Conservation (phyloP, 2,113 vertebrate genomes). For the Andinoacara biseriatus region DNA sequence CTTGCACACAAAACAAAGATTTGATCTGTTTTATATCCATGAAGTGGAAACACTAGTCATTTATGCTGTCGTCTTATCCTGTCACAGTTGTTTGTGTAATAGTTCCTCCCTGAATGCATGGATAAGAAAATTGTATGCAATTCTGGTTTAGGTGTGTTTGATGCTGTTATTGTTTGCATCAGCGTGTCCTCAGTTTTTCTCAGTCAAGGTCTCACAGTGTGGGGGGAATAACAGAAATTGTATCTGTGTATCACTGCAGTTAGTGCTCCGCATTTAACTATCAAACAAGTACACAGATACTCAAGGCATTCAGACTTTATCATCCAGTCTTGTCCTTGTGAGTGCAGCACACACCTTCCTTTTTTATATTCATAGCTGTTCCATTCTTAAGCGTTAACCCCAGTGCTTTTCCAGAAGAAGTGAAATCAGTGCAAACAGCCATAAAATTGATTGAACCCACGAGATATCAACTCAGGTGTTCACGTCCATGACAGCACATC, state of each 20-base stretch:
- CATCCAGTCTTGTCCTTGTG: constrained; percentile 14
- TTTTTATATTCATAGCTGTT: constrained; percentile 71
- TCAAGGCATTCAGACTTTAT: not conserved
- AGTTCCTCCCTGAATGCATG: constrained; percentile 52
- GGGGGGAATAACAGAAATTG: not conserved
- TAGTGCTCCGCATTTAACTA: constrained; percentile 26
- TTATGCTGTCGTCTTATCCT: constrained; percentile 61
- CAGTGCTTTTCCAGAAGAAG: constrained; percentile 55
- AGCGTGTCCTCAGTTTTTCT: constrained; percentile 35
- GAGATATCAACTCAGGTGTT: constrained; percentile 71
- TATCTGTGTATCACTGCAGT: not conserved
- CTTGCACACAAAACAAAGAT: constrained; percentile 23
- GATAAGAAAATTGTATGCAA: constrained; percentile 54
- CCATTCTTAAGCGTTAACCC: constrained; percentile 55
- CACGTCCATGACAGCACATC: constrained; percentile 56
- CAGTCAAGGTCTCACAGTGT: constrained; percentile 35
- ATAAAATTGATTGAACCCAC: constrained; percentile 72
- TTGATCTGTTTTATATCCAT: constrained; percentile 46
- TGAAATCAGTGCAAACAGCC: constrained; percentile 65
- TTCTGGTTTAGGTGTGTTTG: constrained; percentile 49
- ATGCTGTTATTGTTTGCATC: constrained; percentile 34
- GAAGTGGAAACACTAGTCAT: constrained; percentile 54
- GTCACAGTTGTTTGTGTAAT: constrained; percentile 60
- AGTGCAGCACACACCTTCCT: constrained; percentile 27
- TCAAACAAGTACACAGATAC: constrained; percentile 16